phyloP scores from a whole-genome alignment of 2,888 invertebrate species.

The Pyralis farinalis region DNA sequence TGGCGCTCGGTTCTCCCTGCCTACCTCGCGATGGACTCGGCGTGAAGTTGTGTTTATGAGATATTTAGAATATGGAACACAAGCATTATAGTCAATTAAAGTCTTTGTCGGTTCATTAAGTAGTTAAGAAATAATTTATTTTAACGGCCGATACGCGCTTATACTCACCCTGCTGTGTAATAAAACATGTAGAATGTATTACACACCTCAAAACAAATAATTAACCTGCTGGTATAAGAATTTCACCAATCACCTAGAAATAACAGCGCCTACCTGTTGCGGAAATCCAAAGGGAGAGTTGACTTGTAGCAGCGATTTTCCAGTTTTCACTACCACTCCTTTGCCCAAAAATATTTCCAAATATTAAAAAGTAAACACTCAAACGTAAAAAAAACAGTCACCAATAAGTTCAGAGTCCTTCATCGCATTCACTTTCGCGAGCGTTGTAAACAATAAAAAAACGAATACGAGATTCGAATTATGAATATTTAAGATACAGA shows the following conservation, averaged over 20 bases:
- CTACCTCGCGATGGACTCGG: too few species aligned
- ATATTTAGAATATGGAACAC: too few species aligned
- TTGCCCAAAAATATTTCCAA: constrained; percentile 20
- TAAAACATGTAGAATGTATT: too few species aligned
- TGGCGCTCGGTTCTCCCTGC: too few species aligned
- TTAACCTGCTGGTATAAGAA: constrained; percentile 14
- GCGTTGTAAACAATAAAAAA: constrained; percentile 15
- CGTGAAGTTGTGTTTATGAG: too few species aligned
- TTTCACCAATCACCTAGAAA: constrained; percentile 19
- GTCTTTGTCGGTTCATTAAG: too few species aligned
- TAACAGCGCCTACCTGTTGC: constrained; percentile 51
- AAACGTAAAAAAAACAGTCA: constrained; percentile 16
- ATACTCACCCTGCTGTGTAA: too few species aligned
- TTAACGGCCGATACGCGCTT: too few species aligned
- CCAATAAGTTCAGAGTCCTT: constrained; percentile 14
- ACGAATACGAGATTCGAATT: constrained; percentile 1
- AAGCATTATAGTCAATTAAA: too few species aligned
- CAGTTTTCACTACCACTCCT: constrained; percentile 58
- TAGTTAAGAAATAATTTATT: too few species aligned
- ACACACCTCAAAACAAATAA: neutral
- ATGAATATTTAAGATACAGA: neutral
- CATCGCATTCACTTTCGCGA: constrained; percentile 20
- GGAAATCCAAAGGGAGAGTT: constrained; percentile 48
- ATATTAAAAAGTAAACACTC: constrained; percentile 17
- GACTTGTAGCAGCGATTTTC: constrained; percentile 55